Conservation (phyloP, 2,888 invertebrate genomes). For the Catocala nupta region DNA sequence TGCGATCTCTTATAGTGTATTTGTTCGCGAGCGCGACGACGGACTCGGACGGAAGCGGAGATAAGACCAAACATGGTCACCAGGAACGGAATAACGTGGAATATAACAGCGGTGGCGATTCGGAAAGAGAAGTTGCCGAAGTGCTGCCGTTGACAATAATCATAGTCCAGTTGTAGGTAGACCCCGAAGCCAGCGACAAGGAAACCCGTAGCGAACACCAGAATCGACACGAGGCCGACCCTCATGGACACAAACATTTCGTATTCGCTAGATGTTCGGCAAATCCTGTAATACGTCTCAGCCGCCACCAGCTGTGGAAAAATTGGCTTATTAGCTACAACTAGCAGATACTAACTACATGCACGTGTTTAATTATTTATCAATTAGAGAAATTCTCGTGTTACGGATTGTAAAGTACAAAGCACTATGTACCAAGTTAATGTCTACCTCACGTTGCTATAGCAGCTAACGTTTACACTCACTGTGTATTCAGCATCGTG, state of each 20-base stretch:
- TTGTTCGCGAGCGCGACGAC: conserved; percentile 82
- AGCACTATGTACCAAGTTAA: too few relatives aligned
- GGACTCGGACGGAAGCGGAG: conserved; percentile 81
- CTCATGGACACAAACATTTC: conserved; percentile 81
- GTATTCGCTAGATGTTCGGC: conserved; percentile 72
- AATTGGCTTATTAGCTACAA: neutral
- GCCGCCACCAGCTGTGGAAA: conserved; percentile 82
- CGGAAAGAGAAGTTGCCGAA: conserved; percentile 87
- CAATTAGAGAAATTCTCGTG: too few relatives aligned
- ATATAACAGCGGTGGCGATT: conserved; percentile 83
- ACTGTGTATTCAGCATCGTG: too few relatives aligned
- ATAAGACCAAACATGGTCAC: conserved; percentile 86
- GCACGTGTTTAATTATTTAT: neutral
- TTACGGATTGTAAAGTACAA: too few relatives aligned
- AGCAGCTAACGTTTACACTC: too few relatives aligned
- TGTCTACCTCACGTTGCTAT: too few relatives aligned
- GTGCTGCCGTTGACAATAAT: conserved; percentile 89
- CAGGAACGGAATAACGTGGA: conserved; percentile 88
- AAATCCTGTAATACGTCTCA: conserved; percentile 90
- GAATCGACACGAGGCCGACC: conserved; percentile 82
- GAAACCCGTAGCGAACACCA: conserved; percentile 87
- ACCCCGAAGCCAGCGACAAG: conserved; percentile 88
- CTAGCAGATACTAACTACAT: neutral
- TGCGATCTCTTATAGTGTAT: conserved; percentile 88
- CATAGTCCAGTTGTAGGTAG: conserved; percentile 88